Evolutionary conservation across 2,888 invertebrate genomes (phyloP), one percentile per base, ranked within the genome.

Genomic region (Drosophila percnosoma): DNA sequence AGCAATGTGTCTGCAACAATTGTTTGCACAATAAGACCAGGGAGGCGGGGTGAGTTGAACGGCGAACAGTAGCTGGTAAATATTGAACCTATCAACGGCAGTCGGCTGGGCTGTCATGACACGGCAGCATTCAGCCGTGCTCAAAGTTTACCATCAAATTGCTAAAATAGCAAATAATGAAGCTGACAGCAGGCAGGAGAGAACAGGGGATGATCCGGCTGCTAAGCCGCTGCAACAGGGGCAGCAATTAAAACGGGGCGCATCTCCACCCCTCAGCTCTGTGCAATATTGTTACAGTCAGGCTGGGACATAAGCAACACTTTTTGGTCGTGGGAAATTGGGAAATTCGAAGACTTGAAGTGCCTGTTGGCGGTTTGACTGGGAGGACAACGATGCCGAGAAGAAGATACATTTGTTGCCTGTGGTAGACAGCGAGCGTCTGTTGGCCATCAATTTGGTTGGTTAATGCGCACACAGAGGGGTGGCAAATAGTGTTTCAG

Each of bases 131-230:
- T 79, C 74, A 84, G 80, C 71, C 83, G 74, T 83, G 85, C 74
- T 73, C 80, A 86, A 82, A 88, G 83, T 83, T 83, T 78, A 83
- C 85, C 90, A 82, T 87, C 80, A 84, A 90, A 87, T 90, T 87
- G 87, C 90, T 89, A 86, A 90, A 90, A 90, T 82, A 89, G 90
- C 90, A 90, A 90, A 90, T 90, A 90, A 90, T 90, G 86, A 87
- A 82, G 80, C 83, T 80, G 87, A 89, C 85, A 87, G 81, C 78
- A 72, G 63, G 34, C 18, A 36, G 29, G 40, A 60, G 27, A 40
- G 53, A 62, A 69, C 78, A 70, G 65, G 90, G 89, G 89, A 90
- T 90, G 89, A 90, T 90, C 90, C 75, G 71, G 77, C 75, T 80
- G 81, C 81, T 90, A 90, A 89, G 85, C 85, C 33, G 73, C 36